These are phyloP conservation scores for Lytechinus variegatus DNA, from an alignment of 35 echinoderm and acorn worm species.

Conservation along the genomic window DNA sequence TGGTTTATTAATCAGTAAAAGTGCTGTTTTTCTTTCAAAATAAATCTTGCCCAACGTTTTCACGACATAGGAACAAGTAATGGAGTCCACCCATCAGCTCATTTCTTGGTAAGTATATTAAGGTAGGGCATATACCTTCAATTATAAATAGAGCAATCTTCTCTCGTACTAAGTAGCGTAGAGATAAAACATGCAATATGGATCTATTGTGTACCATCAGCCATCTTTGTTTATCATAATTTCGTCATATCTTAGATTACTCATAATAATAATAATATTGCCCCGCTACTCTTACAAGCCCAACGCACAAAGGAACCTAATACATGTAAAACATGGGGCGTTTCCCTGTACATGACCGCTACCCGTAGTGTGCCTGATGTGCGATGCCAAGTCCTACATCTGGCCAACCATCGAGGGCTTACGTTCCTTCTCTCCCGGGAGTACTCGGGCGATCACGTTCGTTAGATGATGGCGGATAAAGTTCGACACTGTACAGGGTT, in stretches of 20 bases:
- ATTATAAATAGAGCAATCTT: too few relatives aligned
- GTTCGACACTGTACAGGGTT: neutral
- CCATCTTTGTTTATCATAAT: neutral
- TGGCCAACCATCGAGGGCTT: neutral
- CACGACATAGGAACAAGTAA: too few relatives aligned
- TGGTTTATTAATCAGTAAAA: too few relatives aligned
- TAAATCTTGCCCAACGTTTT: too few relatives aligned
- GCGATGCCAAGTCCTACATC: neutral
- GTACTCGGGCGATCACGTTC: neutral
- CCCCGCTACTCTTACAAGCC: neutral
- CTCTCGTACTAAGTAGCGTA: too few relatives aligned
- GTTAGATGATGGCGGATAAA: neutral
- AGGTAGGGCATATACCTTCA: too few relatives aligned
- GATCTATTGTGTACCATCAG: neutral
- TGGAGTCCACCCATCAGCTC: too few relatives aligned
- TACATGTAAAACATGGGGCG: neutral
- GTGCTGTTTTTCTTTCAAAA: too few relatives aligned
- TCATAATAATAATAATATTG: neutral
- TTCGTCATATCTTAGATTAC: neutral
- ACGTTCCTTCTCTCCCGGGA: neutral
- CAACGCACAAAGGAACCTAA: neutral
- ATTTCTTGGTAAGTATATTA: too few relatives aligned
- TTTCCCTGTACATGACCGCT: neutral
- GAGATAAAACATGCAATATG: too few relatives aligned
- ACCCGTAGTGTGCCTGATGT: neutral